Evolutionary conservation across 2,797 vertebrate species (phyloP).

Genomic region (Furcifer pardalis): DNA sequence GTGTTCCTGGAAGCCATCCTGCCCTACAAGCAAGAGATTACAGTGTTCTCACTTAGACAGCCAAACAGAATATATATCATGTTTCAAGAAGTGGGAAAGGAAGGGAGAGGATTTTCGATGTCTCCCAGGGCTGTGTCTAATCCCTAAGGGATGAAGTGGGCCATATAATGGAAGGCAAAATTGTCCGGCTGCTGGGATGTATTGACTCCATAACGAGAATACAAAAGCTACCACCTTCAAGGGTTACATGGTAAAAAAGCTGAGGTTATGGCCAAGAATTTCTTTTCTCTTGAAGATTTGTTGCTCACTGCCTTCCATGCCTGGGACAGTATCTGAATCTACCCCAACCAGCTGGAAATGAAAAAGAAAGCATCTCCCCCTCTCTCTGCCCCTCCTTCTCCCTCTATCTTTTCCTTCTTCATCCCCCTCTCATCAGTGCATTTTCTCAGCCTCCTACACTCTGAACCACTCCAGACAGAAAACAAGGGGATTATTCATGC

Average conservation of each 20-base stretch:
- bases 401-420: too few relatives aligned
- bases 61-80: constrained; percentile 21
- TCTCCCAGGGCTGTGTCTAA: constrained; percentile 46
- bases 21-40: neutral
- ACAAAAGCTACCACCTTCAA: constrained; percentile 56
- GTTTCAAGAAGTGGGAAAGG: constrained; percentile 14
- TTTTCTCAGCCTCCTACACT: neutral
- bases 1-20: neutral
- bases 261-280: constrained; percentile 42
- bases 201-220: constrained; percentile 42
- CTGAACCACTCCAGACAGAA: constrained; percentile 25
- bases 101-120: neutral
- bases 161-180: constrained; percentile 42
- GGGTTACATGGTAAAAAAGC: constrained; percentile 52
- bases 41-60: constrained; percentile 1
- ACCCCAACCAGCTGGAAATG: neutral
- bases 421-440: neutral
- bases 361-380: neutral
- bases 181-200: constrained; percentile 27
- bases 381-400: too few relatives aligned
- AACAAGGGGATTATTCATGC: constrained; percentile 36
- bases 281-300: constrained; percentile 59
- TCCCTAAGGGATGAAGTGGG: constrained; percentile 54
- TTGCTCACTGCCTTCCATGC: constrained; percentile 14
- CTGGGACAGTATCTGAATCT: neutral